Evolutionary conservation across 2,797 vertebrate genomes (phyloP).

Genomic region (Naso thynnoides): DNA sequence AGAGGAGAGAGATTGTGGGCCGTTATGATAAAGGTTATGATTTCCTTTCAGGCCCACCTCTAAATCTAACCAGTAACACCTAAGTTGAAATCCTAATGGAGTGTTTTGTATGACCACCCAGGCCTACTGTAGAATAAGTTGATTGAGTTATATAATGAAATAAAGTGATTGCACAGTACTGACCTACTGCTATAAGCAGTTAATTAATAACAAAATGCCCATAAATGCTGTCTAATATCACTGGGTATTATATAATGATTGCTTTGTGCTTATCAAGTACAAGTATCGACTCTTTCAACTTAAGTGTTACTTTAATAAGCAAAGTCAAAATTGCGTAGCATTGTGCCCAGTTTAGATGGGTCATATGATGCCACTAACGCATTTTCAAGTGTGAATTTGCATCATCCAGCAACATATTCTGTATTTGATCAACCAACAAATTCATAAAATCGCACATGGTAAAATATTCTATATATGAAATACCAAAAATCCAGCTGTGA

Average conservation of each 20-base stretch:
- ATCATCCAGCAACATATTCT: conserved; percentile 70
- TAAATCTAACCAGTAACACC: conserved; percentile 78
- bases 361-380: conserved; percentile 67
- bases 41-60: conserved; percentile 69
- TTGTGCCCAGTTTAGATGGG: conserved; percentile 67
- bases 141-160: conserved; percentile 55
- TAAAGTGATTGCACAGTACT: conserved; percentile 58
- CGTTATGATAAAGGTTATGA: conserved; percentile 73
- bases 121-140: conserved; percentile 54
- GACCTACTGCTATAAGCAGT: conserved; percentile 61
- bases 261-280: conserved; percentile 82
- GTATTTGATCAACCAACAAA: conserved; percentile 77
- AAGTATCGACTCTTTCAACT: conserved; percentile 75
- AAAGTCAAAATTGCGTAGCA: conserved; percentile 64
- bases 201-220: conserved; percentile 67
- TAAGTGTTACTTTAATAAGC: conserved; percentile 80
- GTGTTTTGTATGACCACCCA: conserved; percentile 45
- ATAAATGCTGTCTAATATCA: conserved; percentile 65
- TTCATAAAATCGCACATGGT: conserved; percentile 78
- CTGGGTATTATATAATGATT: conserved; percentile 57
- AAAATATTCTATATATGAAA: conserved; percentile 83
- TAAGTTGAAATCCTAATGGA: conserved; percentile 76
- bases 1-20: conserved; percentile 74
- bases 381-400: conserved; percentile 63
- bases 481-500: conserved; percentile 84